Conservation (phyloP, 1,140 invertebrate genomes). For the Diprion similis region DNA sequence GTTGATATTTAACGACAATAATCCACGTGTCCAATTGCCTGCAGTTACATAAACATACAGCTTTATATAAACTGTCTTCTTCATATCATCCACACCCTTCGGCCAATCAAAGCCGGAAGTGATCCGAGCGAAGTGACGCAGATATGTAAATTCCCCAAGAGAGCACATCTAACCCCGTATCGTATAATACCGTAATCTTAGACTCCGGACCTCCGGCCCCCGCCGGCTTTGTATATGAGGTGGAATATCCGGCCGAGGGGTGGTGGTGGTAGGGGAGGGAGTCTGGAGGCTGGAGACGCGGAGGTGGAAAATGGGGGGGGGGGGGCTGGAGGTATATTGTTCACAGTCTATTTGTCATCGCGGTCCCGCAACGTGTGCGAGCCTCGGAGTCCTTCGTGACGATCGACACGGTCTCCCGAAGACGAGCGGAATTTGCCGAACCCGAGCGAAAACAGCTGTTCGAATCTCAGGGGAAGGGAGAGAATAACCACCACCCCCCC, state of each 20-base stretch:
- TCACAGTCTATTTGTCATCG: slow-evolving; percentile 36
- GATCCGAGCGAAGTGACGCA: no score
- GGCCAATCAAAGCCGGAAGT: no score
- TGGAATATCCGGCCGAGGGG: not conserved
- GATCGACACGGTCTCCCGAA: not conserved
- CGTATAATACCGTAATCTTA: no score
- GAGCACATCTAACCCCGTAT: no score
- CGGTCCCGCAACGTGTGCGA: slow-evolving; percentile 22
- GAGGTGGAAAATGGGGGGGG: not conserved
- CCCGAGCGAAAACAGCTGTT: slow-evolving; percentile 4
- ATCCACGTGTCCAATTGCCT: no score
- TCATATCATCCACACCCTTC: no score
- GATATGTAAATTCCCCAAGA: no score
- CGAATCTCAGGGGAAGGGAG: not conserved
- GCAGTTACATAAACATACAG: no score
- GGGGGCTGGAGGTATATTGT: slow-evolving; percentile 21
- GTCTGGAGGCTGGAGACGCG: not conserved
- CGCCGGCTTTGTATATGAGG: not conserved
- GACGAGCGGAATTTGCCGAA: not conserved
- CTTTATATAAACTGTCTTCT: no score
- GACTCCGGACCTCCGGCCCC: not conserved
- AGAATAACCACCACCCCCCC: not conserved
- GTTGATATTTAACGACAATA: no score
- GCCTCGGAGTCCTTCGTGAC: slow-evolving; percentile 2
- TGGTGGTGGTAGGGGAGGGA: not conserved